These are phyloP conservation scores for Agrotis clavis DNA, from an alignment of 2,888 invertebrate genomes.

Conservation along the genomic window DNA sequence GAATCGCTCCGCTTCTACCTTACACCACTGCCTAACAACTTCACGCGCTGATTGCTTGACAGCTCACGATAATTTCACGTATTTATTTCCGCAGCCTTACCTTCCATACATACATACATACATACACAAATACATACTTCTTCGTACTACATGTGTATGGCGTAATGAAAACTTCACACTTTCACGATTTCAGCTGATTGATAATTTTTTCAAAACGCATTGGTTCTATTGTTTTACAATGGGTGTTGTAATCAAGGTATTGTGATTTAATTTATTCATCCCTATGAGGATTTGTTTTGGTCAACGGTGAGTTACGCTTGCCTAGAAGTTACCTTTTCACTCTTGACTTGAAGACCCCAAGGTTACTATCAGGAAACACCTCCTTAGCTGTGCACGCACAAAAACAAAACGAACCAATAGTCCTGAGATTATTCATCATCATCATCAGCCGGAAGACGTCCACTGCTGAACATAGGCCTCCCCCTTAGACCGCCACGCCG, in stretches of 20 bases:
- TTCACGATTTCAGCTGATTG: constrained; percentile 70
- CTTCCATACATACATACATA: constrained; percentile 55
- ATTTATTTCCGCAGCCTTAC: constrained; percentile 71
- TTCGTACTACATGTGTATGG: constrained; percentile 43
- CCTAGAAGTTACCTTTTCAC: too few species aligned
- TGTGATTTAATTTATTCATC: neutral
- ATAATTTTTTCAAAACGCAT: constrained; percentile 55
- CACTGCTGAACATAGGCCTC: too few species aligned
- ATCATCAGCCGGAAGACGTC: too few species aligned
- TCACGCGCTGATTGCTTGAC: constrained; percentile 78
- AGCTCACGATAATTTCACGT: constrained; percentile 66
- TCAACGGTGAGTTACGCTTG: too few species aligned
- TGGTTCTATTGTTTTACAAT: constrained; percentile 37
- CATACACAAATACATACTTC: constrained; percentile 44
- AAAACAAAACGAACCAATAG: too few species aligned
- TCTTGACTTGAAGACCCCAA: too few species aligned
- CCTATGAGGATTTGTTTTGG: neutral
- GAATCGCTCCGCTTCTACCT: constrained; percentile 24
- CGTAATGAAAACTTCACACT: constrained; percentile 78
- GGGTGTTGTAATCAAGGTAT: constrained; percentile 27
- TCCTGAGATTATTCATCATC: too few species aligned
- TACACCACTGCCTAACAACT: constrained; percentile 68
- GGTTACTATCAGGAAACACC: too few species aligned
- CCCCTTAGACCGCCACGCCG: too few species aligned
- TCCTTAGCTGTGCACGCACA: too few species aligned